A percentile compares a stretch with the other conserved stretches of the same genome.
phyloP scores from a whole-genome alignment of 1,140 invertebrate genomes.

The Acromyrmex charruanus region DNA sequence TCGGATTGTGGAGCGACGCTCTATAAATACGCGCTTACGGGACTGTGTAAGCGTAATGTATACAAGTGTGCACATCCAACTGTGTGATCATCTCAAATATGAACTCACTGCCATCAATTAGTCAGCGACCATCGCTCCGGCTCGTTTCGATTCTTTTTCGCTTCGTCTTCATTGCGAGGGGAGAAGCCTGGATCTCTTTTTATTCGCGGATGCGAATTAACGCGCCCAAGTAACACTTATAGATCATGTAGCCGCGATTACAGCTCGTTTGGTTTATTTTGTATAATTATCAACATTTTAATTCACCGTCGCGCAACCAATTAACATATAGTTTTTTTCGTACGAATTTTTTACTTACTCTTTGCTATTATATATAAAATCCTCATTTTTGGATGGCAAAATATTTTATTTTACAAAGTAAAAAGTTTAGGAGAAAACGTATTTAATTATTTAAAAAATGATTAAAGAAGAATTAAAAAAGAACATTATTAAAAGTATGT shows the following conservation, averaged over 20 bases:
- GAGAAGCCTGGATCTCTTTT: background rate
- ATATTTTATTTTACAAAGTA: background rate
- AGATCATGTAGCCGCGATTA: constrained; percentile 49
- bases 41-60: constrained; percentile 56
- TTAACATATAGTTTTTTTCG: background rate
- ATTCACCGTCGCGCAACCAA: constrained; percentile 12
- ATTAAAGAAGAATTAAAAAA: background rate
- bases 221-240: constrained; percentile 10
- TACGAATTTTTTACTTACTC: background rate
- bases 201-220: constrained; percentile 29
- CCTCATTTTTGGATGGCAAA: background rate
- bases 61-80: constrained; percentile 42
- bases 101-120: constrained; percentile 64
- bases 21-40: constrained; percentile 78
- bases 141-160: background rate
- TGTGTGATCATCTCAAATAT: constrained; percentile 1
- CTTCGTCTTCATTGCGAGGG: background rate
- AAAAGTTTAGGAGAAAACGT: background rate
- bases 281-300: constrained; percentile 43
- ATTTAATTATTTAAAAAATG: background rate
- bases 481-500: background rate
- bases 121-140: constrained; percentile 32
- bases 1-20: constrained; percentile 35
- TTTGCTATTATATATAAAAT: background rate
- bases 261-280: background rate